phyloP scores from a whole-genome alignment of 1,140 invertebrate genomes.

The Brachionus paranguensis region DNA sequence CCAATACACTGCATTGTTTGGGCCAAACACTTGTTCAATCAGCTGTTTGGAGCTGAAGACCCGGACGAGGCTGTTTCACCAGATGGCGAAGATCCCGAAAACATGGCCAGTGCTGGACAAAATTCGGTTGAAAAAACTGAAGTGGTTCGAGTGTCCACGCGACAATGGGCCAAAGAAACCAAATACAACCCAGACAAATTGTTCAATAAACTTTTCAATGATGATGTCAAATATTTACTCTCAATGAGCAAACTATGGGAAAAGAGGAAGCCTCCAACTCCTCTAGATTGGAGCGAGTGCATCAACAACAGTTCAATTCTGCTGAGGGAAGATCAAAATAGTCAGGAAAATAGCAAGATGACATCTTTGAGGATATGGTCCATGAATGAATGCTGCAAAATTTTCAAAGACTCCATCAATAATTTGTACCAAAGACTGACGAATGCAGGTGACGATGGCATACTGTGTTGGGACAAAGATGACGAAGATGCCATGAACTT shows the following conservation, averaged over 20 bases:
- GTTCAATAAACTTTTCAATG: slow-evolving; percentile 71
- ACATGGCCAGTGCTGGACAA: slow-evolving; percentile 58
- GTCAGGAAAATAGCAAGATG: not conserved
- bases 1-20: slow-evolving; percentile 98
- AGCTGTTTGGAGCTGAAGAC: slow-evolving; percentile 85
- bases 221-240: slow-evolving; percentile 90
- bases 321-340: not conserved
- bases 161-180: slow-evolving; percentile 75
- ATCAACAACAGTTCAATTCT: not conserved
- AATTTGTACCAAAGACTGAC: slow-evolving; percentile 62
- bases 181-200: slow-evolving; percentile 70
- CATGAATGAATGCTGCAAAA: slow-evolving; percentile 61
- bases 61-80: slow-evolving; percentile 93
- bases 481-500: slow-evolving; percentile 89
- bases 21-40: slow-evolving; percentile 96
- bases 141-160: slow-evolving; percentile 72
- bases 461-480: slow-evolving; percentile 93
- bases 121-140: slow-evolving; percentile 61
- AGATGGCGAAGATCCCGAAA: slow-evolving; percentile 86
- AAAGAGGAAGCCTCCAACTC: slow-evolving; percentile 72
- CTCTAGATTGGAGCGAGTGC: slow-evolving; percentile 48
- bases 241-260: slow-evolving; percentile 91
- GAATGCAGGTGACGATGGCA: slow-evolving; percentile 59
- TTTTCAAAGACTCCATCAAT: slow-evolving; percentile 70
- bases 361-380: not conserved